phyloP scores from a whole-genome alignment of 2,113 vertebrate genomes.

The Puma concolor region DNA sequence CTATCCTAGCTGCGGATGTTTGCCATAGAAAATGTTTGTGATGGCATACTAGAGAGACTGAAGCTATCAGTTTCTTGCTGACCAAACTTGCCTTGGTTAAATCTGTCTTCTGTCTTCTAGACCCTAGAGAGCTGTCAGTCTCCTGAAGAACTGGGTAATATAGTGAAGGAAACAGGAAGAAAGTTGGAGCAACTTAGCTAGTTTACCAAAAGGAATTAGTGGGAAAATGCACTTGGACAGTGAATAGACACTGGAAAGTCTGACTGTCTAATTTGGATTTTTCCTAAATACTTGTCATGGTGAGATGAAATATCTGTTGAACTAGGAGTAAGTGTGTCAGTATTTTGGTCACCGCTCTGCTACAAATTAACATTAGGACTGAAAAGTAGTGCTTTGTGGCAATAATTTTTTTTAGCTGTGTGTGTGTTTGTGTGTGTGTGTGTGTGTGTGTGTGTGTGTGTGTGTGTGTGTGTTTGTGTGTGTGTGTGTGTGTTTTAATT shows the following conservation, averaged over 20 bases:
- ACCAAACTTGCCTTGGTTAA: slow-evolving; percentile 59
- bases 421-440: not conserved
- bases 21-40: slow-evolving; percentile 77
- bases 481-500: not conserved
- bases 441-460: not conserved
- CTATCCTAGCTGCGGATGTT: slow-evolving; percentile 30
- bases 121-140: slow-evolving; percentile 48
- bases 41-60: slow-evolving; percentile 61
- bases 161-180: slow-evolving; percentile 68
- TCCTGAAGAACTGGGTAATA: slow-evolving; percentile 43
- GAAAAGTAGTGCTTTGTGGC: not conserved
- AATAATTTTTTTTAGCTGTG: slow-evolving; percentile 8
- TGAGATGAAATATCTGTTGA: slow-evolving; percentile 60
- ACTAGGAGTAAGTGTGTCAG: slow-evolving; percentile 39
- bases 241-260: slow-evolving; percentile 62
- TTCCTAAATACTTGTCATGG: slow-evolving; percentile 53
- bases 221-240: slow-evolving; percentile 50
- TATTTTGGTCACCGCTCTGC: slow-evolving; percentile 54
- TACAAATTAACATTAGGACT: slow-evolving; percentile 15
- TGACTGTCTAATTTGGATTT: slow-evolving; percentile 63
- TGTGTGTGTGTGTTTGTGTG: not conserved
- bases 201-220: slow-evolving; percentile 53
- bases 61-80: slow-evolving; percentile 30
- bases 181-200: slow-evolving; percentile 42
- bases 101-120: slow-evolving; percentile 66